Conservation (phyloP, 2,888 invertebrate genomes). For the Aphidius colemani region DNA sequence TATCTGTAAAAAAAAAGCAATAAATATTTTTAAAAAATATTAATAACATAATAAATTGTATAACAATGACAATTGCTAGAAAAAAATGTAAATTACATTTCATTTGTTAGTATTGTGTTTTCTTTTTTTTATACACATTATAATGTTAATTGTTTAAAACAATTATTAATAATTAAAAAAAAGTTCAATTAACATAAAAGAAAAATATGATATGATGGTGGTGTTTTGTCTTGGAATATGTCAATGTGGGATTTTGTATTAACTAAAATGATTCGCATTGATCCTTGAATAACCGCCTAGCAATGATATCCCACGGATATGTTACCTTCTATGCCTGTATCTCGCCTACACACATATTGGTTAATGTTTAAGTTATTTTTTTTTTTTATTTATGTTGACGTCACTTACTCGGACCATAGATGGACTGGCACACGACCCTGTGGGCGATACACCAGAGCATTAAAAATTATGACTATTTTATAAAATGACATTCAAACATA, state of each 20-base stretch:
- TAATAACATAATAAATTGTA: not conserved
- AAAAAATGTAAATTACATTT: no score
- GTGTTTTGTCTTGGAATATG: slow-evolving; percentile 10
- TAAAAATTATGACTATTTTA: slow-evolving; percentile 54
- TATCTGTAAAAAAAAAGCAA: no score
- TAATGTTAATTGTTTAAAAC: no score
- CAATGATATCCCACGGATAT: slow-evolving; percentile 49
- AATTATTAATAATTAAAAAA: not conserved
- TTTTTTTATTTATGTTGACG: slow-evolving; percentile 53
- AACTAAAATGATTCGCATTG: slow-evolving; percentile 30
- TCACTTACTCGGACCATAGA: slow-evolving; percentile 53
- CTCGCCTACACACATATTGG: slow-evolving; percentile 52
- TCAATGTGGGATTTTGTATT: slow-evolving; percentile 31
- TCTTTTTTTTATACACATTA: no score
- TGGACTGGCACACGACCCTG: slow-evolving; percentile 48
- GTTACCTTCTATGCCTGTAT: slow-evolving; percentile 54
- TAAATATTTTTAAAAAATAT: no score
- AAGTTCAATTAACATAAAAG: slow-evolving; percentile 6
- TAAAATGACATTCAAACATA: slow-evolving; percentile 33
- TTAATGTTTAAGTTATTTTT: slow-evolving; percentile 47
- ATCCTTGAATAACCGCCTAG: slow-evolving; percentile 40
- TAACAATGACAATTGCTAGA: no score
- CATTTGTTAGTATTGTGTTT: no score
- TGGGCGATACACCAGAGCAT: slow-evolving; percentile 44
- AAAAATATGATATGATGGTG: not conserved